Percentiles rank a stretch among this genome's conserved stretches.
Evolutionary conservation across 1,140 invertebrate species (phyloP).

Genomic region (Drosophila novamexicana): DNA sequence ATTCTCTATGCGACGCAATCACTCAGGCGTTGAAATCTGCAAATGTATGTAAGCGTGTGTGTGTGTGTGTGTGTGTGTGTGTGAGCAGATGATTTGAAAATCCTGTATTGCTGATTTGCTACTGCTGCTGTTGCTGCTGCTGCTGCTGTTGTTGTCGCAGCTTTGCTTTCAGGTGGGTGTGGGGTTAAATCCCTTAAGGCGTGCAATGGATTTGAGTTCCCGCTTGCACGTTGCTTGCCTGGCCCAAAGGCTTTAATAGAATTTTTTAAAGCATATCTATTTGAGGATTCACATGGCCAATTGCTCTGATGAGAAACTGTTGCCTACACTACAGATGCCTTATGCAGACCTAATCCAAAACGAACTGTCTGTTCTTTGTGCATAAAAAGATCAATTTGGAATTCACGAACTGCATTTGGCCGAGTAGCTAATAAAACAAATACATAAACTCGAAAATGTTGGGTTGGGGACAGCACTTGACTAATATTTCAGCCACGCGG

Average conservation of each 20-base stretch:
- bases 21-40: constrained; percentile 77
- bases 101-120: constrained; percentile 81
- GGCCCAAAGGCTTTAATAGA: constrained; percentile 22
- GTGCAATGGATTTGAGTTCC: constrained; percentile 64
- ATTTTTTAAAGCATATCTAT: constrained; percentile 40
- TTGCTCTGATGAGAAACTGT: not conserved
- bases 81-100: constrained; percentile 74
- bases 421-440: constrained; percentile 9
- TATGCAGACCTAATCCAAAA: not conserved
- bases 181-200: constrained; percentile 73
- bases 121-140: constrained; percentile 36
- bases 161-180: constrained; percentile 72
- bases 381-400: not conserved
- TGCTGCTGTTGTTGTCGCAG: constrained; percentile 57
- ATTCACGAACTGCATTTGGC: not conserved
- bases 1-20: constrained; percentile 74
- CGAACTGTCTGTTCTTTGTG: not conserved
- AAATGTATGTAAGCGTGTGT: constrained; percentile 46
- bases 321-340: not conserved
- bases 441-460: constrained; percentile 4
- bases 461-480: not conserved
- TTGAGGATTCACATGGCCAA: constrained; percentile 19
- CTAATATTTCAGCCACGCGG: constrained; percentile 25
- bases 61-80: constrained; percentile 36
- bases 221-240: not conserved